These are phyloP conservation scores for Ceratina calcarata DNA, from an alignment of 1,140 invertebrate species.

Conservation along the genomic window DNA sequence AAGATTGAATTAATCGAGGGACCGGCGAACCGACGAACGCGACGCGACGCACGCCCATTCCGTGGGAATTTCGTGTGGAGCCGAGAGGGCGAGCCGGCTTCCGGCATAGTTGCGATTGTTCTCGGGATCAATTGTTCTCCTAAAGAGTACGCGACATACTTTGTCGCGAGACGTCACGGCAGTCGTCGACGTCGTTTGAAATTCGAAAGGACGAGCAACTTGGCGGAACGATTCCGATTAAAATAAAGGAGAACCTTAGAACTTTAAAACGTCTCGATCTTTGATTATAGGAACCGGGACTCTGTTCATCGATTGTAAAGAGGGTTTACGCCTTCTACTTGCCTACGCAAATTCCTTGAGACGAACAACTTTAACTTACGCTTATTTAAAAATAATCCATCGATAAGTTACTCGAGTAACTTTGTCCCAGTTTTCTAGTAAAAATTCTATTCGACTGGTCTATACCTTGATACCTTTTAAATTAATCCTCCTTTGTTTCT, in stretches of 20 bases:
- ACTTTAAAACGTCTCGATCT: not conserved
- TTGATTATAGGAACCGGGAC: too few relatives aligned
- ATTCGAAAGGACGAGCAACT: not conserved
- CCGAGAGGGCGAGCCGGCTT: slow-evolving; percentile 5
- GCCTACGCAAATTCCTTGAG: too few relatives aligned
- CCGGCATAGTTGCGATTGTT: slow-evolving; percentile 25
- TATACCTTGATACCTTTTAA: too few relatives aligned
- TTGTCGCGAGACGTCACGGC: slow-evolving; percentile 12
- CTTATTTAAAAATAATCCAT: not conserved
- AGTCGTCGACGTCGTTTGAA: not conserved
- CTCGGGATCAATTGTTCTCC: slow-evolving; percentile 39
- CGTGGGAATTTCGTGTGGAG: slow-evolving; percentile 10
- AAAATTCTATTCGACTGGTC: not conserved
- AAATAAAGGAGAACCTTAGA: not conserved
- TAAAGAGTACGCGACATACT: slow-evolving; percentile 35
- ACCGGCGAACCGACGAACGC: not conserved
- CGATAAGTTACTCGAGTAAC: not conserved
- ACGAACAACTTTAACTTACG: too few relatives aligned
- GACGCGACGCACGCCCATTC: not conserved
- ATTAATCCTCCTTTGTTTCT: too few relatives aligned
- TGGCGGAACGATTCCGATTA: not conserved
- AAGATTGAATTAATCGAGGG: slow-evolving; percentile 14
- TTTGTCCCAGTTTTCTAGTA: not conserved
- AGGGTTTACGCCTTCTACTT: too few relatives aligned
- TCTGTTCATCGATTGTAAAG: too few relatives aligned